Conservation (phyloP, 2,888 invertebrate species). For the Hyposoter didymator region DNA sequence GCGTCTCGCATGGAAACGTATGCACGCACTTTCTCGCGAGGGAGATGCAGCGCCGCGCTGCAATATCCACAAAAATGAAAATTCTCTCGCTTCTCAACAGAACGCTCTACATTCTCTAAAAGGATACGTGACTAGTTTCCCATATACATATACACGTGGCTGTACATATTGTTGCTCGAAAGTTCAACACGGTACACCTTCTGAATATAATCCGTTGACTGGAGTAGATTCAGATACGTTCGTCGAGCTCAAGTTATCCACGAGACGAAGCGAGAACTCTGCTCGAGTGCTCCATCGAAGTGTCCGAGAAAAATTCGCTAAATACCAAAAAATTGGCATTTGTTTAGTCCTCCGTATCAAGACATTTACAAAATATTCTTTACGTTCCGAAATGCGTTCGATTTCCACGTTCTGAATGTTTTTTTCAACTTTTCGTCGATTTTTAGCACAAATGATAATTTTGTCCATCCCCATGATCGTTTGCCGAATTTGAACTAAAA, state of each 20-base stretch:
- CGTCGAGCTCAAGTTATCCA: neutral
- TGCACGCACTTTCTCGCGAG: slow-evolving; percentile 2
- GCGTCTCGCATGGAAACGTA: neutral
- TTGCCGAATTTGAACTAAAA: no score
- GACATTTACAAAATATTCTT: no score
- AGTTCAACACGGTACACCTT: neutral
- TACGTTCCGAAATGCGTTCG: no score
- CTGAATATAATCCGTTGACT: neutral
- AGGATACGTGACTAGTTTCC: slow-evolving; percentile 51
- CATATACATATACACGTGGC: neutral
- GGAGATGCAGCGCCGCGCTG: slow-evolving; percentile 48
- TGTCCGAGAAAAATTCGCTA: neutral
- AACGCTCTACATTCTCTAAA: slow-evolving; percentile 31
- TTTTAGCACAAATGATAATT: no score
- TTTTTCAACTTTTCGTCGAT: no score
- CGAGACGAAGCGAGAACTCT: neutral
- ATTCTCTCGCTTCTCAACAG: slow-evolving; percentile 8
- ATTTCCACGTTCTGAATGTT: no score
- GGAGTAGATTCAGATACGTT: neutral
- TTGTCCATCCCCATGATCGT: no score
- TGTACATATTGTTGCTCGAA: neutral
- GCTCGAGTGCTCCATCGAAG: neutral
- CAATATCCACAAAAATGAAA: slow-evolving; percentile 7
- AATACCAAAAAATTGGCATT: neutral
- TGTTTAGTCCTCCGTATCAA: no score